Conservation (phyloP, 2,797 vertebrate species). For the Petrocephalus schoutedeni region DNA sequence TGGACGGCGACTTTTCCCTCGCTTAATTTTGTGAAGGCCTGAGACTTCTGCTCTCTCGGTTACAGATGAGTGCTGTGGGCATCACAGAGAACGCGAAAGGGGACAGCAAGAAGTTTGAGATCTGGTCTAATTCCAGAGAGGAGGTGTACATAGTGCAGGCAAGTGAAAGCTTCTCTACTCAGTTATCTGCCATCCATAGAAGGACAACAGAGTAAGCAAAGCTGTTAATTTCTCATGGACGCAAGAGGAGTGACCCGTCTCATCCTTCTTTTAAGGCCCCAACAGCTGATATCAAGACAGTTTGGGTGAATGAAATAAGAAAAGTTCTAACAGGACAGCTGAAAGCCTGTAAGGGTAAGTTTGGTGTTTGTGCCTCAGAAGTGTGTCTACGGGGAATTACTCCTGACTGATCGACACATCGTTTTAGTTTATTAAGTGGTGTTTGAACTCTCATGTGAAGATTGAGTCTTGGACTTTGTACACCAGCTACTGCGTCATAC, state of each 20-base stretch:
- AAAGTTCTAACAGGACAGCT: conserved; percentile 93
- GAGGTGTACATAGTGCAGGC: conserved; percentile 98
- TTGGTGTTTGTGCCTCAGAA: background rate
- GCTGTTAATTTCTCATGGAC: background rate
- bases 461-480: background rate
- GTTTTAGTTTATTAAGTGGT: background rate
- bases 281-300: conserved; percentile 83
- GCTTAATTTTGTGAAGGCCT: background rate
- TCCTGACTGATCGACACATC: background rate
- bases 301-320: conserved; percentile 92
- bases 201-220: background rate
- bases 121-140: conserved; percentile 94
- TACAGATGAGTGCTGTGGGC: conserved; percentile 90
- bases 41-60: background rate
- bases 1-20: background rate
- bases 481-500: background rate
- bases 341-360: conserved; percentile 83
- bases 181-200: background rate
- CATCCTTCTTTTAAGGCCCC: conserved; percentile 64
- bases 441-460: background rate
- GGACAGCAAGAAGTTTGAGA: conserved; percentile 93
- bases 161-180: background rate
- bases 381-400: background rate
- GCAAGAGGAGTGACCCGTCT: background rate
- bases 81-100: conserved; percentile 96